Evolutionary conservation across 2,888 invertebrate genomes (phyloP), one percentile per base, ranked within the genome.

Genomic region (Neuroscelio doddi): DNA sequence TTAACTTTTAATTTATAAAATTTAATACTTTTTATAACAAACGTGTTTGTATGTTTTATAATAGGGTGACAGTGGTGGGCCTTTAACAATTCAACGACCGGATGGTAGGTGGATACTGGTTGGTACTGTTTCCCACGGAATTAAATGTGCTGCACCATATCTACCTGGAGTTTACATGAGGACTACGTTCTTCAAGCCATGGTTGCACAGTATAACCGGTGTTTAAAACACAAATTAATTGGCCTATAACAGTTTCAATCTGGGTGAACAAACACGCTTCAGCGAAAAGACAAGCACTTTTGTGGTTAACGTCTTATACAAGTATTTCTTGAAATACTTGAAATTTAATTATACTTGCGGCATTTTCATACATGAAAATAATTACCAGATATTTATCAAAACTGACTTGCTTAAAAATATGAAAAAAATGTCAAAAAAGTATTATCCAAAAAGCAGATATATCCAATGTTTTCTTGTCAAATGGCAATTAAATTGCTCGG

Each of bases 81-180:
- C 96, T 0, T 83, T 96, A 66, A 94, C 95, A 47, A 86, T 95
- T 7, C 93, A 93, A 78, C 87, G 94, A 46, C 88, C 91, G 0
- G 94, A 95, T 74, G 95, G 96, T 0, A 89, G 92, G 64, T 96
- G 95, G 90, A 91, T 94, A 68, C 86, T 96, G 3, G 94, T 93
- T 0, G 96, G 96, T 3, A 96, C 96, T 0, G 96, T 96, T 0
- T 96, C 95, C 4, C 96, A 96, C 76, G 96, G 96, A n/a, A 96
- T 96, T 74, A 95, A 95, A 80, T 96, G 96, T 78, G 96, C 96
- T 0, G 93, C 95, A 1, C 95, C 96, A 0, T 95, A 94, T 85
- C 86, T 96, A 17, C 96, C 96, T 0, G 96, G 96, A 7, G 95
- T 96, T 29, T 96, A 96, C 84, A 96, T 96, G 96, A 88, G 95